phyloP scores from a whole-genome alignment of 2,113 vertebrate species.

The Trematocara marginatum region DNA sequence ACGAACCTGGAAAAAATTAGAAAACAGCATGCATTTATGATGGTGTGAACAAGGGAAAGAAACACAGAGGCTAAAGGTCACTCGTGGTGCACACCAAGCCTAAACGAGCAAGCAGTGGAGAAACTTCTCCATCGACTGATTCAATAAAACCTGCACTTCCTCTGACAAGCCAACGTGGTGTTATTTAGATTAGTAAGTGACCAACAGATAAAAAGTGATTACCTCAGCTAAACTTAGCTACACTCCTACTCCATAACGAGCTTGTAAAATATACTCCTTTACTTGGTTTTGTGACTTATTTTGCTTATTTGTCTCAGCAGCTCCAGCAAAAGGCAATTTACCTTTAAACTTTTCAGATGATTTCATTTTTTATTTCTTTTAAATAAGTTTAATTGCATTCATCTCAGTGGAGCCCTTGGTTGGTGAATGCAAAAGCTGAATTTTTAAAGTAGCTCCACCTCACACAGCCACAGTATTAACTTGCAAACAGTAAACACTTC shows the following conservation, averaged over 20 bases:
- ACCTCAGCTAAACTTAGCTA: background rate
- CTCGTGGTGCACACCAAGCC: background rate
- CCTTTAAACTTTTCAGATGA: background rate
- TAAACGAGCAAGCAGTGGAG: background rate
- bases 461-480: background rate
- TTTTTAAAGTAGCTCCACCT: background rate
- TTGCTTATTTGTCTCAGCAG: background rate
- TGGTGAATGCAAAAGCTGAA: fast-evolving
- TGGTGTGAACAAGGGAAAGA: background rate
- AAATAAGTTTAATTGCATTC: fast-evolving
- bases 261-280: background rate
- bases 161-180: background rate
- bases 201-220: background rate
- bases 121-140: background rate
- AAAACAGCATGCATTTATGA: background rate
- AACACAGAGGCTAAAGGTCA: background rate
- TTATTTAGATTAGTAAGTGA: background rate
- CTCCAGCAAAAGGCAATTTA: fast-evolving
- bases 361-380: background rate
- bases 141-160: background rate
- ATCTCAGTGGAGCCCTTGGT: background rate
- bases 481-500: background rate
- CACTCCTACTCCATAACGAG: background rate
- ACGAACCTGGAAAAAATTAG: background rate
- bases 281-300: background rate